Percentiles rank a stretch among this genome's conserved stretches.
phyloP scores from a whole-genome alignment of 2,113 vertebrate species.

The Acrocephalus kingi region DNA sequence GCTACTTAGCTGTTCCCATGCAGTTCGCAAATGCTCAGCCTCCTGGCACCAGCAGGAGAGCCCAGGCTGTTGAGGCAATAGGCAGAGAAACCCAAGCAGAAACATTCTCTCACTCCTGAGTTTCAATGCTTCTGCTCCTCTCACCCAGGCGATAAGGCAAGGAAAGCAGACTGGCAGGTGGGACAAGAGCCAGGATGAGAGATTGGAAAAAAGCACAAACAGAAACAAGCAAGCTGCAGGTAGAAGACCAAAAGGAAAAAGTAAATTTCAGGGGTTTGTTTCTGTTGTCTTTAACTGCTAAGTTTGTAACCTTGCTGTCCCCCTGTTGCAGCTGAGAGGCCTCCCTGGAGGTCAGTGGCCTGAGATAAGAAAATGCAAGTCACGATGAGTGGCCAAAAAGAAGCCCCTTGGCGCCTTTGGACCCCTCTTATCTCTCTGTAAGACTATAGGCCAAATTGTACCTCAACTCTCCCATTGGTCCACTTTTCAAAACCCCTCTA shows the following conservation, averaged over 20 bases:
- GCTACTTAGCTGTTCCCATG: not conserved
- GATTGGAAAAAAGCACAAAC: not conserved
- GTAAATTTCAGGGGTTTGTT: not conserved
- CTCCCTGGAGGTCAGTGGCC: too few relatives aligned
- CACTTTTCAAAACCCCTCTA: too few relatives aligned
- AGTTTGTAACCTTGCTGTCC: not conserved
- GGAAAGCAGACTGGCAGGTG: not conserved
- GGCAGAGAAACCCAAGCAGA: not conserved
- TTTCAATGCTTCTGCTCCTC: not conserved
- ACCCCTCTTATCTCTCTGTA: too few relatives aligned
- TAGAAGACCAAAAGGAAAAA: not conserved
- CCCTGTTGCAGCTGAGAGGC: too few relatives aligned
- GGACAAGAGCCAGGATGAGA: not conserved
- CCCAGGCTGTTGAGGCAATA: not conserved
- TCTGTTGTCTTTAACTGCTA: not conserved
- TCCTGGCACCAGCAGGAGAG: not conserved
- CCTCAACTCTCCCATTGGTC: too few relatives aligned
- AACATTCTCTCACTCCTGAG: accelerated
- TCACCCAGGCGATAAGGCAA: not conserved
- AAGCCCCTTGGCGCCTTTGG: too few relatives aligned
- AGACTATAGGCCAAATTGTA: too few relatives aligned
- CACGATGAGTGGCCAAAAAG: too few relatives aligned
- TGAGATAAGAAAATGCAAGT: too few relatives aligned
- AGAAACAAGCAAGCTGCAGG: not conserved
- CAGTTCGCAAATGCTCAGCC: not conserved